Base-by-base conservation (phyloP, 2,797 vertebrate genomes). In the Cossypha polioptera region DNA sequence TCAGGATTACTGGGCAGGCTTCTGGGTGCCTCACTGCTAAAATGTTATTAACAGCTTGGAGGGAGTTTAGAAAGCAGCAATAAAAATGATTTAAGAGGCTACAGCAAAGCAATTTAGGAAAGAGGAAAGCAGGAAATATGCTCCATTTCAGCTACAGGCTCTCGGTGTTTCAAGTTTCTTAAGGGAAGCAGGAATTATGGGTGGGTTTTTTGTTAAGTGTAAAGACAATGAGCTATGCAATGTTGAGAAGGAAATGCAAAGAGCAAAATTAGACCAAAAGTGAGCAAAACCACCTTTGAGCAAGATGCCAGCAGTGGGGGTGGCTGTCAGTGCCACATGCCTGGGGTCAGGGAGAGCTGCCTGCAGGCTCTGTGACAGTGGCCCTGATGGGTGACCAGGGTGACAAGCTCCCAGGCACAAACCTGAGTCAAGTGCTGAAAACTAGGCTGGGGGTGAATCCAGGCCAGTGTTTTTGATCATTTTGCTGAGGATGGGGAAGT, bases 401-500 rank as follows among this genome's bases (percentile, higher is more conserved):
- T 48, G 66, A 78, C 53, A 72, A 82, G 54, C 22, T 53, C 58
- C 2, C 5, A 19, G 26, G 67, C 11, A 69, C 43, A 82, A 86
- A 79, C 17, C 42, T 26, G 22, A 82, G 21, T 29, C 43, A 67
- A 63, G 29, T 6, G 36, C 68, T 83, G 68, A 45, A 88, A 88
- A 88, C 20, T 42, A 54, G 68, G 57, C 2, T 94, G 68, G 79
- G 67, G 72, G 76, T 88, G 61, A 92, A 91, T 92, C 90, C 73
- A 80, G 88, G 88, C 65, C 88, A 83, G 18, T 12, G 33, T 3
- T 71, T 90, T 75, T 55, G 59, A 82, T 59, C 2, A 1, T 91
- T 95, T 86, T 92, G 91, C 87, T 96, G 90, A 88, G 90, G 86
- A 81, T 63, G 36, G 67, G 82, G 7, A 96, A 81, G 73, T 63